These are phyloP conservation scores for Merops nubicus DNA, from an alignment of 2,113 vertebrate species.

Conservation along the genomic window DNA sequence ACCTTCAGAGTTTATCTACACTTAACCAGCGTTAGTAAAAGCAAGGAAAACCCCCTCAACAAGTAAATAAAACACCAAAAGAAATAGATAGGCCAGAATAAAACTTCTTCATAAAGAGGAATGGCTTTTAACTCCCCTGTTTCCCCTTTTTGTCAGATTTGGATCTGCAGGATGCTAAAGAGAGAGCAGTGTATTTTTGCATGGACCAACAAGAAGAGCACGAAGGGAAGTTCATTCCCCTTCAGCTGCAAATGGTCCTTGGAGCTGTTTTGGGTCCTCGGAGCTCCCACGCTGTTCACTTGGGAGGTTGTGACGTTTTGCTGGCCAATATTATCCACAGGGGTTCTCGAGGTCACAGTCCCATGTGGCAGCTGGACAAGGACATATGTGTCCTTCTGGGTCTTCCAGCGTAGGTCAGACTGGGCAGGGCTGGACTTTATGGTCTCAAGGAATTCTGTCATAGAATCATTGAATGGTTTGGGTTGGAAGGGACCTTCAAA, in stretches of 20 bases:
- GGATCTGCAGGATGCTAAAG: not conserved
- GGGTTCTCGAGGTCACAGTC: not conserved
- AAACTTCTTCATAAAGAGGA: not conserved
- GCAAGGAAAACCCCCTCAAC: not conserved
- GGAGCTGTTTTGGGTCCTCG: not conserved
- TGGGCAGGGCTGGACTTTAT: not conserved
- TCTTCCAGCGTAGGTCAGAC: not conserved
- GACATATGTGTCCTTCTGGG: not conserved
- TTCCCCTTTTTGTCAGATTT: not conserved
- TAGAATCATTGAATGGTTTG: not conserved
- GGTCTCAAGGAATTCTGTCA: not conserved
- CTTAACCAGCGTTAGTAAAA: not conserved
- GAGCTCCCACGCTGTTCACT: fast-evolving
- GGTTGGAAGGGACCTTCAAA: not conserved
- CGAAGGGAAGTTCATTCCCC: not conserved
- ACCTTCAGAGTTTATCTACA: not conserved
- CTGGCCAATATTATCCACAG: not conserved
- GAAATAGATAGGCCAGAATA: not conserved
- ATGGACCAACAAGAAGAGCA: not conserved
- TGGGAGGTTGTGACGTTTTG: not conserved
- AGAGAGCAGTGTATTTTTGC: not conserved
- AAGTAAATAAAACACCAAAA: not conserved
- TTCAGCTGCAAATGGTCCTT: not conserved
- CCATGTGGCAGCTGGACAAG: not conserved
- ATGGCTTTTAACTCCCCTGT: not conserved